Evolutionary conservation across 2,888 invertebrate species (phyloP).

Genomic region (Spilarctia lutea): DNA sequence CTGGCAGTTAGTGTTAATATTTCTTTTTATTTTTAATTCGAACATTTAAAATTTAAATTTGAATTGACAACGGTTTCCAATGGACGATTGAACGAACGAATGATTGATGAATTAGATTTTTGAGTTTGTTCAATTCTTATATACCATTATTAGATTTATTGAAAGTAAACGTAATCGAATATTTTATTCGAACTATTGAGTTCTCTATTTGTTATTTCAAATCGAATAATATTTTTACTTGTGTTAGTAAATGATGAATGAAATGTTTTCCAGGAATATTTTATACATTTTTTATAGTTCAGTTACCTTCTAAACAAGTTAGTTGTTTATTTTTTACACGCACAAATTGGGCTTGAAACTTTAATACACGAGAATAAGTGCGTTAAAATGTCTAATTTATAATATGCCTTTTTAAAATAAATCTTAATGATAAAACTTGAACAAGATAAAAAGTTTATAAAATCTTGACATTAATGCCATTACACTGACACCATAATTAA

Average conservation of each 20-base stretch:
- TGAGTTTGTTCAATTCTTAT: constrained; percentile 42
- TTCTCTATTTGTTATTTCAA: constrained; percentile 6
- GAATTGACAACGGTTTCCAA: constrained; percentile 62
- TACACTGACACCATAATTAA: constrained; percentile 33
- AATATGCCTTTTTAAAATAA: not conserved
- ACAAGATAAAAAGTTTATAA: not conserved
- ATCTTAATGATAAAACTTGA: not conserved
- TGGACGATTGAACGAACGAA: constrained; percentile 48
- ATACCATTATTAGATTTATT: constrained; percentile 29
- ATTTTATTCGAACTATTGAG: constrained; percentile 23
- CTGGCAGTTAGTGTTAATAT: constrained; percentile 59
- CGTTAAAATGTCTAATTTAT: not conserved
- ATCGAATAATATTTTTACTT: not conserved
- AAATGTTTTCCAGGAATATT: constrained; percentile 1
- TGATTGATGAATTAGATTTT: constrained; percentile 55
- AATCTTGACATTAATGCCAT: constrained; percentile 9
- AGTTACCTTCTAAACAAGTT: not conserved
- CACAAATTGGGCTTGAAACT: not conserved
- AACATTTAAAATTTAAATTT: constrained; percentile 59
- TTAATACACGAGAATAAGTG: not conserved
- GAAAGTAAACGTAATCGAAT: constrained; percentile 24
- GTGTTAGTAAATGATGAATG: too few relatives aligned
- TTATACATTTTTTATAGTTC: not conserved
- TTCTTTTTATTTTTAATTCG: constrained; percentile 50
- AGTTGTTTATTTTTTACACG: not conserved